Conservation (phyloP, 2,797 vertebrate species). For the Cheirogaleus major region DNA sequence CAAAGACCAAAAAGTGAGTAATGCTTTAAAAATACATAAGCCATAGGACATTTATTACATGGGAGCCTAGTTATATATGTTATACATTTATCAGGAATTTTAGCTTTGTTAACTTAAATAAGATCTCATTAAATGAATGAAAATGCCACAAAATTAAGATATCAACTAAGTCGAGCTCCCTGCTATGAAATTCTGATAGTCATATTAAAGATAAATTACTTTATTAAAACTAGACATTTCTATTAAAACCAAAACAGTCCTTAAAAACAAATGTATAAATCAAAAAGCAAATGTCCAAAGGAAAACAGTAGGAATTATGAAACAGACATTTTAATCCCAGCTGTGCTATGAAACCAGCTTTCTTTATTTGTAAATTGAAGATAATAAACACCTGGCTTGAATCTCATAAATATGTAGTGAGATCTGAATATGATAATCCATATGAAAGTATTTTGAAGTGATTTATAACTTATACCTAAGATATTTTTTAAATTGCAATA, state of each 20-base stretch:
- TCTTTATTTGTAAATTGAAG: background rate
- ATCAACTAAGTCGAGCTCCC: background rate
- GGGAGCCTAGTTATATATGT: background rate
- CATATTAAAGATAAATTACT: slow-evolving; percentile 58
- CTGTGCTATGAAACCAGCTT: background rate
- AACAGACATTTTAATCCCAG: background rate
- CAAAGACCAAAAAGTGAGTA: background rate
- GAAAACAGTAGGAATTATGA: background rate
- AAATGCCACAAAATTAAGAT: slow-evolving; percentile 51
- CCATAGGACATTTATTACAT: background rate
- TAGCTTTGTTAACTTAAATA: slow-evolving; percentile 33
- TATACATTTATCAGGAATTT: background rate
- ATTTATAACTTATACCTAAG: background rate
- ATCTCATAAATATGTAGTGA: background rate
- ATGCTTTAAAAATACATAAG: background rate
- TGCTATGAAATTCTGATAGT: slow-evolving; percentile 50
- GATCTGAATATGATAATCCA: background rate
- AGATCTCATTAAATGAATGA: background rate
- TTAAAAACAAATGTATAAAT: slow-evolving; percentile 47
- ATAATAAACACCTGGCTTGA: background rate
- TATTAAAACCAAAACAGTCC: slow-evolving; percentile 48
- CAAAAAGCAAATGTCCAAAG: background rate
- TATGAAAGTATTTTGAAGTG: background rate
- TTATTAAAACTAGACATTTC: slow-evolving; percentile 66
- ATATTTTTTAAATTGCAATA: background rate